Evolutionary conservation across 2,113 vertebrate species (phyloP).

Genomic region (Plestiodon gilberti): DNA sequence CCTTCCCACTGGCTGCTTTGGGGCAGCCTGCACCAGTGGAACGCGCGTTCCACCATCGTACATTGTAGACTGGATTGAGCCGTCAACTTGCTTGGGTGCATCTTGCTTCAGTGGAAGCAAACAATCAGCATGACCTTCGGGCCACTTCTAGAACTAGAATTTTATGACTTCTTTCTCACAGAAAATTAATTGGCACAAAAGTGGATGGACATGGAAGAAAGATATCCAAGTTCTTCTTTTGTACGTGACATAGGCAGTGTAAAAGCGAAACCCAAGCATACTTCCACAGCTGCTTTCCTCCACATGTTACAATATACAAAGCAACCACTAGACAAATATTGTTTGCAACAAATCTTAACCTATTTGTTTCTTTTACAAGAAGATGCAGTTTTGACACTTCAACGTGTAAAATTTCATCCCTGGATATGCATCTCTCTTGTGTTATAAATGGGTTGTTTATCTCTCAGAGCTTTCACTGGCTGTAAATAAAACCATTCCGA

Average conservation of each 20-base stretch:
- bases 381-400: neutral
- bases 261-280: neutral
- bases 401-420: neutral
- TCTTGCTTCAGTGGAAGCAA: too few species aligned
- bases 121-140: too few species aligned
- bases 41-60: too few species aligned
- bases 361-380: neutral
- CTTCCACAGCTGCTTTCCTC: neutral
- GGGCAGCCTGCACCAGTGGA: too few species aligned
- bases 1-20: too few species aligned
- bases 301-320: neutral
- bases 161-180: neutral
- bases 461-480: neutral
- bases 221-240: neutral
- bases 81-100: too few species aligned
- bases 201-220: neutral
- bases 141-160: neutral
- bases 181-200: neutral
- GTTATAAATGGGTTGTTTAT: neutral
- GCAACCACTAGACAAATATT: neutral
- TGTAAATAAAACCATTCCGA: neutral
- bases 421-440: neutral
- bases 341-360: neutral
- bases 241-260: neutral
- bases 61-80: too few species aligned